These are phyloP conservation scores for Tachypleus tridentatus DNA, from an alignment of 1,140 invertebrate species.

Conservation along the genomic window DNA sequence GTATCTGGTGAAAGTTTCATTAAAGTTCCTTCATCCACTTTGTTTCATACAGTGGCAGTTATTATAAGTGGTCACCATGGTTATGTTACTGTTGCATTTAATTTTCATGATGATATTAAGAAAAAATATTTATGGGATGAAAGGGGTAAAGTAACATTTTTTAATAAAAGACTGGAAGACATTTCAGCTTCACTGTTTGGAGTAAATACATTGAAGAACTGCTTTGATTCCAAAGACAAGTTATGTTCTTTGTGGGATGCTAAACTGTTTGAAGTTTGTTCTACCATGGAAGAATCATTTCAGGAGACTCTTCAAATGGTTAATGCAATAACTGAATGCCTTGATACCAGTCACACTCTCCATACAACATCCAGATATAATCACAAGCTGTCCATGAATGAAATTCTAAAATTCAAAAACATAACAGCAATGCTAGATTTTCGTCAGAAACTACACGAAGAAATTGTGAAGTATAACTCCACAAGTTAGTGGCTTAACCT, in stretches of 20 bases:
- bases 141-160: conserved; percentile 21
- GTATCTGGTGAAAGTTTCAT: conserved; percentile 8
- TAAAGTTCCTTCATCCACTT: conserved; percentile 29
- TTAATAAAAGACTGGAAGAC: conserved; percentile 26
- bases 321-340: neutral
- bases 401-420: neutral
- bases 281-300: conserved; percentile 31
- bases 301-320: neutral
- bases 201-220: conserved; percentile 1
- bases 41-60: conserved; percentile 35
- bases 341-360: too few species aligned
- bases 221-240: conserved; percentile 6
- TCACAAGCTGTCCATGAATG: neutral
- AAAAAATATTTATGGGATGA: conserved; percentile 17
- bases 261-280: conserved; percentile 30
- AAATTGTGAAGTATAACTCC: neutral
- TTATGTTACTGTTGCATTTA: conserved; percentile 35
- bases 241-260: conserved; percentile 30
- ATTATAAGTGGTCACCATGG: conserved; percentile 12
- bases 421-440: neutral
- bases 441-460: neutral
- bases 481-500: too few species aligned
- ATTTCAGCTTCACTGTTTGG: conserved; percentile 9
- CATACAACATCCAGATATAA: neutral
- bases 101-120: conserved; percentile 36